Percentiles rank a stretch among this genome's conserved stretches.
These are phyloP conservation scores for Tarsius wallacei DNA, from an alignment of 2,797 vertebrate species.

Conservation along the genomic window DNA sequence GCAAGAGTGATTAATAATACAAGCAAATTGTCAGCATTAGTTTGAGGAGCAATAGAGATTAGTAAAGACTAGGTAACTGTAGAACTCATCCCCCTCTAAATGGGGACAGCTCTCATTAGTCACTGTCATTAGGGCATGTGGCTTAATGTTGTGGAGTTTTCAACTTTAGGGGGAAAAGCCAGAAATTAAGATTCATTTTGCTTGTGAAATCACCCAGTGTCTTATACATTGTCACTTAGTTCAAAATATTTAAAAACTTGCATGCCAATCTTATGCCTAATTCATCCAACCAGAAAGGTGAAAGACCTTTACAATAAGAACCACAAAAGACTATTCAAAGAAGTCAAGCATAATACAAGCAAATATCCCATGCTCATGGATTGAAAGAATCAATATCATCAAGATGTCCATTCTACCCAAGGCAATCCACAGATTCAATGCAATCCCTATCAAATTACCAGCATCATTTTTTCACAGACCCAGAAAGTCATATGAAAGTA, in stretches of 20 bases:
- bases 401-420: no score
- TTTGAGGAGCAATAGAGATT: background rate
- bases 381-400: no score
- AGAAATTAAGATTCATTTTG: background rate
- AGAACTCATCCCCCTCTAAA: background rate
- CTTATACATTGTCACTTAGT: background rate
- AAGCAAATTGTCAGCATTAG: background rate
- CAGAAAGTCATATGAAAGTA: no score
- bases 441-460: no score
- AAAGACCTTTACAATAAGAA: no score
- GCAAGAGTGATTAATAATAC: background rate
- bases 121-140: background rate
- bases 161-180: background rate
- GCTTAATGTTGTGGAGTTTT: background rate
- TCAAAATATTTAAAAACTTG: slow-evolving; percentile 31
- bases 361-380: no score
- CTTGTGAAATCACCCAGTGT: background rate
- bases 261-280: no score
- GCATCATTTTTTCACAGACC: no score
- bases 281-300: no score
- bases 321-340: no score
- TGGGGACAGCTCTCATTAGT: background rate
- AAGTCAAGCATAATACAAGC: no score
- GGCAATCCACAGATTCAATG: no score
- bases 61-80: background rate